A percentile compares a stretch with the other conserved stretches of the same genome.
These are phyloP conservation scores for Acanthopleura granulata DNA, from an alignment of 2,888 invertebrate species.

Conservation along the genomic window DNA sequence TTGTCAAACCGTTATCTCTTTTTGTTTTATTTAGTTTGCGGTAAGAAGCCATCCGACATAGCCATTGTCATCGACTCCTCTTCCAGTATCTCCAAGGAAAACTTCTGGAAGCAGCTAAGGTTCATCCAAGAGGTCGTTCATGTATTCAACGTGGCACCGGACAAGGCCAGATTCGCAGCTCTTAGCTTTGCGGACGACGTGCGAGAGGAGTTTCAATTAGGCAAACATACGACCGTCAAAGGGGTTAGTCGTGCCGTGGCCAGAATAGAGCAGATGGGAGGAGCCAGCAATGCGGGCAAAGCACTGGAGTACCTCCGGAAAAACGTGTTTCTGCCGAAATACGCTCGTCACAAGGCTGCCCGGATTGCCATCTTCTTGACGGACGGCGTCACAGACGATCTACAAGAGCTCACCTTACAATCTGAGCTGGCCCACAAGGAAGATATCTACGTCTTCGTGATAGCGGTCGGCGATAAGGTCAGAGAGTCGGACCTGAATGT, in stretches of 20 bases:
- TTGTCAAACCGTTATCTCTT: background rate
- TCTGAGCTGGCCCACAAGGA: constrained; percentile 45
- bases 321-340: constrained; percentile 47
- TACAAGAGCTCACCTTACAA: constrained; percentile 43
- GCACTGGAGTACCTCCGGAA: constrained; percentile 41
- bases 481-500: constrained; percentile 46
- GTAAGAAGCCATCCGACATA: constrained; percentile 43
- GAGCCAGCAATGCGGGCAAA: constrained; percentile 28
- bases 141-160: constrained; percentile 44
- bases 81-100: constrained; percentile 42
- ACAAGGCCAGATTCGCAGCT: constrained; percentile 50
- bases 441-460: constrained; percentile 52
- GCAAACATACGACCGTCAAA: constrained; percentile 37
- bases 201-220: constrained; percentile 43
- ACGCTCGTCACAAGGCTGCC: constrained; percentile 42
- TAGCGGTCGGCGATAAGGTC: constrained; percentile 48
- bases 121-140: constrained; percentile 52
- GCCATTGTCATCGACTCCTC: constrained; percentile 58
- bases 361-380: constrained; percentile 55
- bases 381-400: constrained; percentile 43
- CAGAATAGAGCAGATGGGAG: constrained; percentile 42
- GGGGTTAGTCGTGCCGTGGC: constrained; percentile 42
- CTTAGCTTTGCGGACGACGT: constrained; percentile 54
- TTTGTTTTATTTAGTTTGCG: constrained; percentile 41
- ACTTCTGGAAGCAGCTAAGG: constrained; percentile 52